Base-by-base conservation (phyloP, 2,797 vertebrate species). In the Ciconia nigra region DNA sequence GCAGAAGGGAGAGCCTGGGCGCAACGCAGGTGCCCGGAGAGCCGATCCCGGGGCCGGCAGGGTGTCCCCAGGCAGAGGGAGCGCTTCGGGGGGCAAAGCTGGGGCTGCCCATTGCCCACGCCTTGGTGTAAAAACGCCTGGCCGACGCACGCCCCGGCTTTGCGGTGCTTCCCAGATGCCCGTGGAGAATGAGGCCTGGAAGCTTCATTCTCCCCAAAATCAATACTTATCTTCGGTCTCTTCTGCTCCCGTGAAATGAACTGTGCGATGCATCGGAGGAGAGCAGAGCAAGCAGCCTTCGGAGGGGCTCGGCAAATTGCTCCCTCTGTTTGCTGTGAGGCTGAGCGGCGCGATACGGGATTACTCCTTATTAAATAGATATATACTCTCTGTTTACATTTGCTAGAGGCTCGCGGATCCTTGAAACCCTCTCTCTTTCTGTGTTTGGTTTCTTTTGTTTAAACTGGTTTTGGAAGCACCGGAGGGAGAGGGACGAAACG, bases 301-400 rank as follows among this genome's bases (percentile, higher is more conserved):
- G 4, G 47, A 20, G 11, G 28, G 20, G 35, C 44, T 63, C 11
- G 1, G 79, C 81, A 15, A 14, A 44, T 26, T 7, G 57, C 79
- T 77, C 17, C 37, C 11, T 39, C 31, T 41, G 85, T 73, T 86
- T 55, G 81, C 83, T 7, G 57, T 12, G 88, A 74, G 88, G 77
- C 89, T 12, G 10, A 72, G 78, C 24, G 6, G 61, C 35, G 2
- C 2, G 35, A 26, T 20, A 17, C 4, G 11, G 91, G 96, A 83
- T 96, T 62, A 42, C 54, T 76, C 83, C 94, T 80, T 87, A 92
- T 97, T 80, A 94, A 95, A 95, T 84, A 42, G 20, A 44, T 73
- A 54, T 46, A 20, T 31, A 78, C 78, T 72, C 82, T 8, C 33
- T 86, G 86, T 96, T 96, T 91, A n/a, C 74, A 13, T 39, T 73